Percentiles rank a stretch among this genome's conserved stretches.
Conservation (phyloP, 2,797 vertebrate species). For the Sebastes goodei region DNA sequence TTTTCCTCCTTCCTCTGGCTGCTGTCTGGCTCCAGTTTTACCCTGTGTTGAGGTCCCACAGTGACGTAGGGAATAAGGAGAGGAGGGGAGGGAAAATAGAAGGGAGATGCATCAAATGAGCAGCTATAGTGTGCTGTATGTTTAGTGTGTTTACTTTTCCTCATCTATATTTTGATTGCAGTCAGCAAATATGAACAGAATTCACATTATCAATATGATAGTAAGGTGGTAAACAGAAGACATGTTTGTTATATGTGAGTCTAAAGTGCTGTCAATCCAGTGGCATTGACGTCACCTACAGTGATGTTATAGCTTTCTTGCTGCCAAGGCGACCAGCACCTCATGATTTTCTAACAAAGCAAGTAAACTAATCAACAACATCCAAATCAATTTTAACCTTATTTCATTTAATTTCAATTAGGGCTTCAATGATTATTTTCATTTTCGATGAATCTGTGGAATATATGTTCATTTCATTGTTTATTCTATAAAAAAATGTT, state of each 20-base stretch:
- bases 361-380: background rate
- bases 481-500: background rate
- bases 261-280: background rate
- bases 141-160: background rate
- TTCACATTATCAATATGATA: background rate
- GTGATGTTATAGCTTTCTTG: background rate
- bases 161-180: background rate
- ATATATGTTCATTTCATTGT: background rate
- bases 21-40: constrained; percentile 47
- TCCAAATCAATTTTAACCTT: background rate
- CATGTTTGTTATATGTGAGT: background rate
- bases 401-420: background rate
- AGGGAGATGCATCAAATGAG: background rate
- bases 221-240: background rate
- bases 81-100: background rate
- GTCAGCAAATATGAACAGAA: background rate
- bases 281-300: background rate
- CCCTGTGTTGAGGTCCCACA: constrained; percentile 22
- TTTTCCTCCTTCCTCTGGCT: constrained; percentile 34
- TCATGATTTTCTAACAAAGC: background rate
- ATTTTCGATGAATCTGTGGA: background rate
- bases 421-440: background rate
- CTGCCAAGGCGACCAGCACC: background rate
- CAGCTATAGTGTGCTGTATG: background rate
- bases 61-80: constrained; percentile 24